These are phyloP conservation scores for Lasaia peninsularis DNA, from an alignment of 1,140 invertebrate species.

Conservation along the genomic window DNA sequence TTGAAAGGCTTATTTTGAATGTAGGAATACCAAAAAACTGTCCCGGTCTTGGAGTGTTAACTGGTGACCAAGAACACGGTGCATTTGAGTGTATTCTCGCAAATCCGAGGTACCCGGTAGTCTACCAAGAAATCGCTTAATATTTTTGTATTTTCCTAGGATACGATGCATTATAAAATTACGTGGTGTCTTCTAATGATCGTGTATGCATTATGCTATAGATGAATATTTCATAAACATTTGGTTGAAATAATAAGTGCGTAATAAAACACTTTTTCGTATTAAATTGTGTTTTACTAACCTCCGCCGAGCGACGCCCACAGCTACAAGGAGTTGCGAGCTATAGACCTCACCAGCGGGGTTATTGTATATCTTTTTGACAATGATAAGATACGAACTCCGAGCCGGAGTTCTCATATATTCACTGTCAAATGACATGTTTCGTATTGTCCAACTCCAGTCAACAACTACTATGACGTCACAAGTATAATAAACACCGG, in stretches of 20 bases:
- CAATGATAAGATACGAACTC: no score
- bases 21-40: slow-evolving; percentile 36
- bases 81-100: slow-evolving; percentile 13
- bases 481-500: no score
- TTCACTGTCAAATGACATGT: no score
- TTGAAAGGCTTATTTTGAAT: neutral
- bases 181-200: slow-evolving; percentile 67
- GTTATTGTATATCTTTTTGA: no score
- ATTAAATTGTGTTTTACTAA: slow-evolving; percentile 43
- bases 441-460: no score
- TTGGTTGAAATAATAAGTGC: slow-evolving; percentile 77
- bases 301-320: no score
- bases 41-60: slow-evolving; percentile 59
- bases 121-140: slow-evolving; percentile 65
- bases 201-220: slow-evolving; percentile 75
- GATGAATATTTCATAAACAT: slow-evolving; percentile 70
- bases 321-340: no score
- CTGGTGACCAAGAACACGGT: slow-evolving; percentile 40
- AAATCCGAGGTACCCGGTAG: slow-evolving; percentile 47
- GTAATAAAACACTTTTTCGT: slow-evolving; percentile 77
- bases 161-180: slow-evolving; percentile 62
- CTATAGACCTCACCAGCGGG: no score
- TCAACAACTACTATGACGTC: no score
- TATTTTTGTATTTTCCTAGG: slow-evolving; percentile 77
- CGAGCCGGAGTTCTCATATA: no score